phyloP scores from a whole-genome alignment of 2,113 vertebrate genomes.

The Embiotoca jacksoni region DNA sequence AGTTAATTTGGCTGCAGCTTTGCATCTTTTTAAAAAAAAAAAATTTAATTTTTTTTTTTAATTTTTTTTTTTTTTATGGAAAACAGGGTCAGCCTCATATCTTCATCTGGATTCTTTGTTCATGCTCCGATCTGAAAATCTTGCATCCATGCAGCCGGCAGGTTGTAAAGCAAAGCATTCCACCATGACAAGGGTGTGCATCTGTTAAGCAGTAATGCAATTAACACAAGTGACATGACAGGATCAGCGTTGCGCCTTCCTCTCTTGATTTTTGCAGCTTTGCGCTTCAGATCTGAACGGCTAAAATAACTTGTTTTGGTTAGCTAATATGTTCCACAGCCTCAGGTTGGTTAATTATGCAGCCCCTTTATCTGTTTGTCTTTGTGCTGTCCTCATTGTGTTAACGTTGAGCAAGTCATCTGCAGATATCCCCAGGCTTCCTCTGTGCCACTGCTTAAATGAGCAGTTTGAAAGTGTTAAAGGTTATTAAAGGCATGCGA shows the following conservation, averaged over 20 bases:
- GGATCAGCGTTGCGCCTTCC: background rate
- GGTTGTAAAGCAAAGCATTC: background rate
- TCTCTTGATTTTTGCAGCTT: background rate
- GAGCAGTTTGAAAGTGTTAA: constrained; percentile 52
- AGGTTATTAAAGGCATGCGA: constrained; percentile 66
- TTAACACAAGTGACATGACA: constrained; percentile 26
- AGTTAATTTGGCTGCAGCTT: constrained; percentile 48
- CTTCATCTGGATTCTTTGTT: background rate
- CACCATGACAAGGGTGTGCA: constrained; percentile 23
- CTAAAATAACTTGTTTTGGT: constrained; percentile 52
- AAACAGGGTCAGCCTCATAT: background rate
- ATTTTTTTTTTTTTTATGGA: background rate
- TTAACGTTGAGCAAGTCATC: constrained; percentile 63
- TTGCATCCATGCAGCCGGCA: constrained; percentile 12
- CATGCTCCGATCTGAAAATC: constrained; percentile 8
- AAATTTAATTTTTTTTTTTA: too few relatives aligned
- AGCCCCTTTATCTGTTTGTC: constrained; percentile 51
- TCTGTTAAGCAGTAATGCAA: constrained; percentile 38
- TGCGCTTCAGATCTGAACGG: constrained; percentile 29
- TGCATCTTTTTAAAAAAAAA: background rate
- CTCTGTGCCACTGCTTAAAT: constrained; percentile 50
- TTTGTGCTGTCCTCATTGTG: constrained; percentile 67
- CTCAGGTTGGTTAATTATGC: constrained; percentile 64
- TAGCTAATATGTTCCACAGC: constrained; percentile 45
- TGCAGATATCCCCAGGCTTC: constrained; percentile 62